Conservation (phyloP, 2,888 invertebrate species). For the Leistus spinibarbis region DNA sequence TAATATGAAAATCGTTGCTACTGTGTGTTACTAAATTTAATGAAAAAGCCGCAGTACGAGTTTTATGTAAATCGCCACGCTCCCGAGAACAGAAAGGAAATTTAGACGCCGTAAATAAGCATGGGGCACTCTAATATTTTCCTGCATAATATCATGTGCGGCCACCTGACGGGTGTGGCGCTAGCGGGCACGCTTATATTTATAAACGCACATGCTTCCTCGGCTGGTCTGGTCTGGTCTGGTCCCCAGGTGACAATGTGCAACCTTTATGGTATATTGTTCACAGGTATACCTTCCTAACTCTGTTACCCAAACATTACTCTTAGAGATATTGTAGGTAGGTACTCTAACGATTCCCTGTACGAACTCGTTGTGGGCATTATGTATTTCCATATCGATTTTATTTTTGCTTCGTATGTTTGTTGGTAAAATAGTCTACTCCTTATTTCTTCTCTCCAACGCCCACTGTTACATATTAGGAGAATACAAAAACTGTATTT, state of each 20-base stretch:
- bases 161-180: background rate
- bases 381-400: background rate
- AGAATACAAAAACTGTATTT: no score
- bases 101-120: constrained; percentile 45
- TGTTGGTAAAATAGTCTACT: no score
- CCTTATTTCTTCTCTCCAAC: no score
- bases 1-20: constrained; percentile 31
- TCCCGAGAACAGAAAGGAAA: constrained; percentile 40
- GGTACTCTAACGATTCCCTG: background rate
- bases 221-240: background rate
- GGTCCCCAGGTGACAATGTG: constrained; percentile 20
- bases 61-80: constrained; percentile 33
- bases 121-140: constrained; percentile 44
- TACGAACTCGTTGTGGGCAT: background rate
- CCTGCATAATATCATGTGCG: constrained; percentile 37
- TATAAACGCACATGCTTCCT: background rate
- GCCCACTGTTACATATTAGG: no score
- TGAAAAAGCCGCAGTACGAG: constrained; percentile 35
- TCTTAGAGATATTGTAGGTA: background rate
- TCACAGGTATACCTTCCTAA: background rate
- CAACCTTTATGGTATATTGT: constrained; percentile 5
- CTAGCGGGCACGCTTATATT: background rate
- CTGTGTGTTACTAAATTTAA: constrained; percentile 38
- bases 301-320: background rate
- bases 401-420: background rate